Conservation (phyloP, 2,113 vertebrate species). For the Saimiri boliviensis region DNA sequence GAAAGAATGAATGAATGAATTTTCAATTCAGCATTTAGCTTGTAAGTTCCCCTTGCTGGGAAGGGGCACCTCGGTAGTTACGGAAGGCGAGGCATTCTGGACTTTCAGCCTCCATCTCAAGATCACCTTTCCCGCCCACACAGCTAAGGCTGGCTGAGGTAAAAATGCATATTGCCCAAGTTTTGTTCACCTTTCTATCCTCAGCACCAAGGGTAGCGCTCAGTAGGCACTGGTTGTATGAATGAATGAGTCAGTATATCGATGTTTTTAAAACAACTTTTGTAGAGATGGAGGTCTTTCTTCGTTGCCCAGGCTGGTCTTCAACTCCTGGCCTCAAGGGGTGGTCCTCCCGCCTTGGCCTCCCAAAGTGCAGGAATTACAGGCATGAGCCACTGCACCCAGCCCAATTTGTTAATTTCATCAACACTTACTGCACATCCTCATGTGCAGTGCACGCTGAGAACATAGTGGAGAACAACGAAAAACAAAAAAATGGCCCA, state of each 20-base stretch:
- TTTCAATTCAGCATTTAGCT: constrained; percentile 8
- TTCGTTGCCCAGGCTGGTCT: no score
- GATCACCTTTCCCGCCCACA: neutral
- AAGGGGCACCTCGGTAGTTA: neutral
- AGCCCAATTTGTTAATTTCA: neutral
- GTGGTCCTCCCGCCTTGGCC: no score
- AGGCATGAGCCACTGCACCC: no score
- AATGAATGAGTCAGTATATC: neutral
- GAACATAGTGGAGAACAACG: neutral
- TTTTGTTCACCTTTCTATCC: neutral
- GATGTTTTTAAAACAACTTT: no score
- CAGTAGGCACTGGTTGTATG: neutral
- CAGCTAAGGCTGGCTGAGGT: neutral
- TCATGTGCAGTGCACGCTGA: neutral
- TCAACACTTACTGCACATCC: neutral
- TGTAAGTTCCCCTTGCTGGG: neutral
- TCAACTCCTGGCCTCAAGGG: no score
- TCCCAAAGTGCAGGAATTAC: no score
- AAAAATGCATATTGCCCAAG: neutral
- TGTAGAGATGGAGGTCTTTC: no score
- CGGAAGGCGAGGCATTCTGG: neutral
- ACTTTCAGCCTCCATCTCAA: neutral
- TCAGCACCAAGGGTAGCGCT: neutral
- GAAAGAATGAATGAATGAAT: neutral
- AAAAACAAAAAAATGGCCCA: neutral